A percentile compares a stretch with the other conserved stretches of the same genome.
Evolutionary conservation across 2,113 vertebrate genomes (phyloP).

Genomic region (Poicephalus gulielmi): DNA sequence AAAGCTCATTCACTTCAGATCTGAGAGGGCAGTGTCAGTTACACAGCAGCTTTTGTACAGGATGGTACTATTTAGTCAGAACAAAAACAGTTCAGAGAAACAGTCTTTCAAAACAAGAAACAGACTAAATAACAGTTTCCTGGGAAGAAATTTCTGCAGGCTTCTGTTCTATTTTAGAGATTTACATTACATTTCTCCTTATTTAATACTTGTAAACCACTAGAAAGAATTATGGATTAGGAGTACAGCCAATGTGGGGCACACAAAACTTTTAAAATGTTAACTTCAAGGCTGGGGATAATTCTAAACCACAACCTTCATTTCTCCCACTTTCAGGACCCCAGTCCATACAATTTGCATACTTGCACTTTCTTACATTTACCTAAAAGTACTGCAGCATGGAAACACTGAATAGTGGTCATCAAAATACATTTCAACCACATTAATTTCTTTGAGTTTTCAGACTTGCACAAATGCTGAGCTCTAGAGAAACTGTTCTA

Average conservation of each 20-base stretch:
- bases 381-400: not conserved
- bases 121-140: not conserved
- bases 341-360: not conserved
- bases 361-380: not conserved
- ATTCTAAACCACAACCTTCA: not conserved
- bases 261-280: not conserved
- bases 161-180: not conserved
- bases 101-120: not conserved
- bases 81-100: not conserved
- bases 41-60: not conserved
- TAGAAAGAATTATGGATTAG: not conserved
- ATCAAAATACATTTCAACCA: not conserved
- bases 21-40: not conserved
- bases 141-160: not conserved
- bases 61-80: not conserved
- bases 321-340: not conserved
- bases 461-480: not conserved
- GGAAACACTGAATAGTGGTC: not conserved
- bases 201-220: not conserved
- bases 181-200: not conserved
- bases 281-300: not conserved
- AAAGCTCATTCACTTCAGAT: not conserved
- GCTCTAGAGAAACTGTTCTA: not conserved
- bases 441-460: not conserved
- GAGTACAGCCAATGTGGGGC: not conserved